Evolutionary conservation across 1,140 invertebrate species (phyloP), one percentile per base, ranked within the genome.

Genomic region (Dolichoris vasculosae): DNA sequence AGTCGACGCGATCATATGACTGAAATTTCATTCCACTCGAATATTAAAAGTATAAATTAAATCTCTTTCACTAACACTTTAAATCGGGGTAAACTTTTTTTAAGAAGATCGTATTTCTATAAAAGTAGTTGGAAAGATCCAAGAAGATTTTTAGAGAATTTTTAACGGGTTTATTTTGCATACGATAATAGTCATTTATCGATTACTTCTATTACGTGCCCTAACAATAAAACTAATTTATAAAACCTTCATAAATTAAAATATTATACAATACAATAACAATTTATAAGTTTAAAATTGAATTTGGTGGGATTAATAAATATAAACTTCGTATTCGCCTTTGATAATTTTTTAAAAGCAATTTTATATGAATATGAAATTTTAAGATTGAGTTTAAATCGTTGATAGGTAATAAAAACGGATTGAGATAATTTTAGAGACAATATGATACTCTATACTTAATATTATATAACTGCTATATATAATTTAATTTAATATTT

Each of bases 1-100:
- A 64, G 59, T 40, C 4, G 23, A 9, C 23, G 55, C 23, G 23
- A 59, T 59, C 23, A 26, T 26, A n/a, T 26, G 38, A 30, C 73
- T n/a, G 2, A 82, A 81, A 48, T 85, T 85, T 85, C 67, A 85
- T 85, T 82, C 55, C 69, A 17, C 84, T 48, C 30, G 79, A 76
- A 76, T 85, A 85, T 85, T 85, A 85, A 85, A 85, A 85, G 78
- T 82, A 80, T 77, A 82, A 85, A 82, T 85, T 85, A 85, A 48
- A 79, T 79, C 46, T 51, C 32, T 55, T 23, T 38, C 71, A 11
- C 69, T 48, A 46, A 15, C 8, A 46, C 20, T 26, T 59, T 59
- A 59, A 59, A 59, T 59, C 55, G 2, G 23, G 3, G 13, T 2
- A 13, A 3, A n/a, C 7, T 6, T 26, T 59, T 59, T 55, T 59